A percentile compares a stretch with the other conserved stretches of the same genome.
Evolutionary conservation across 2,888 invertebrate genomes (phyloP).

Genomic region (Cactoblastis cactorum): DNA sequence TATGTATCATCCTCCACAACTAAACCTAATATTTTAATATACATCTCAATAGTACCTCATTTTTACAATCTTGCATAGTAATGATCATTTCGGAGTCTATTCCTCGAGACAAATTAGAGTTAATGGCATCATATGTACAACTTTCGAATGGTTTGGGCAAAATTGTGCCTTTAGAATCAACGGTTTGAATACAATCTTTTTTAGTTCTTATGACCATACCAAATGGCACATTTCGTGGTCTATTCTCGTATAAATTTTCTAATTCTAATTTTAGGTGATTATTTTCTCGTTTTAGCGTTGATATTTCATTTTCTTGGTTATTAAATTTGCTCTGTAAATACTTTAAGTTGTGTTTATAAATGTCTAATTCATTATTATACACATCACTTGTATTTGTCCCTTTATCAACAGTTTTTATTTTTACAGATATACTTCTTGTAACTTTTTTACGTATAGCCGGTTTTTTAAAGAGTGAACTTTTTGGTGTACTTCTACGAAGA

Average conservation of each 20-base stretch:
- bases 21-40: not conserved
- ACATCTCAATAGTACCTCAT: slow-evolving; percentile 39
- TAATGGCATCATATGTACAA: slow-evolving; percentile 30
- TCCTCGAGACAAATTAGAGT: slow-evolving; percentile 27
- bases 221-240: slow-evolving; percentile 21
- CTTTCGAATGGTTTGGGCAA: slow-evolving; percentile 47
- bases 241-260: slow-evolving; percentile 37
- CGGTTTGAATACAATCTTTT: slow-evolving; percentile 2
- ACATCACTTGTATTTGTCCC: slow-evolving; percentile 29
- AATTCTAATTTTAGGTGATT: slow-evolving; percentile 47
- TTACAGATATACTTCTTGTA: slow-evolving; percentile 35
- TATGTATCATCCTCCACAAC: too few relatives aligned
- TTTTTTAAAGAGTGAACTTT: not conserved
- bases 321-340: slow-evolving; percentile 39
- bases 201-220: not conserved
- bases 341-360: slow-evolving; percentile 36
- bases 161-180: slow-evolving; percentile 20
- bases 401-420: slow-evolving; percentile 34
- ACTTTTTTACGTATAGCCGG: not conserved
- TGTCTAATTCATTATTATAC: slow-evolving; percentile 30
- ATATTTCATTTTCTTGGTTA: slow-evolving; percentile 46
- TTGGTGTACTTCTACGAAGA: not conserved
- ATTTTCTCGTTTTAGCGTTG: slow-evolving; percentile 50
- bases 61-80: slow-evolving; percentile 61
- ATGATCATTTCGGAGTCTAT: slow-evolving; percentile 68